A percentile compares a stretch with the other conserved stretches of the same genome.
These are phyloP conservation scores for Drosophila simulans DNA, from an alignment of 1,140 invertebrate genomes.

Conservation along the genomic window DNA sequence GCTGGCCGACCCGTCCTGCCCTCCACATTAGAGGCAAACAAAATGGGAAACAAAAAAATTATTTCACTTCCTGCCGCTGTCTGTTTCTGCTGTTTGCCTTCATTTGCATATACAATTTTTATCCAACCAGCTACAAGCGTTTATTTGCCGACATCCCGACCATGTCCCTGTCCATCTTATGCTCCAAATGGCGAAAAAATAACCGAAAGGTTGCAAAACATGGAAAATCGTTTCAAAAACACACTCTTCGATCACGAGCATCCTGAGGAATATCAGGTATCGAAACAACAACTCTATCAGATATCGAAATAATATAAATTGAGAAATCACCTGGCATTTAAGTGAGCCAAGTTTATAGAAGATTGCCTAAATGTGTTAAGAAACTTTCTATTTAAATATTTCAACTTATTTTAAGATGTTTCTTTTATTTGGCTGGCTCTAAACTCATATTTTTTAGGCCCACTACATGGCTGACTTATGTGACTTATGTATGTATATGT, in stretches of 20 bases:
- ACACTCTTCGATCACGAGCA: neutral
- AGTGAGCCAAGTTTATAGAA: no score
- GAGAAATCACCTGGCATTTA: neutral
- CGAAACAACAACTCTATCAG: no score
- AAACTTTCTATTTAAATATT: neutral
- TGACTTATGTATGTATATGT: neutral
- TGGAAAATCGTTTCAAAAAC: neutral
- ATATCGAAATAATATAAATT: neutral
- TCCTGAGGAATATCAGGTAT: no score
- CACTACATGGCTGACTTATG: neutral
- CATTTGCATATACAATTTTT: constrained; percentile 80
- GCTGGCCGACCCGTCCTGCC: constrained; percentile 1
- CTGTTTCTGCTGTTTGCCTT: constrained; percentile 62
- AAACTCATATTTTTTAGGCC: neutral
- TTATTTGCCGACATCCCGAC: constrained; percentile 57
- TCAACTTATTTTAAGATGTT: neutral
- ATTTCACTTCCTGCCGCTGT: constrained; percentile 31
- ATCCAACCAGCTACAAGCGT: constrained; percentile 62
- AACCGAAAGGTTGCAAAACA: neutral
- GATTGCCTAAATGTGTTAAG: neutral
- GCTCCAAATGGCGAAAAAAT: constrained; percentile 1
- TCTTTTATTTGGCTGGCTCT: neutral
- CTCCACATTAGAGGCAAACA: constrained; percentile 41
- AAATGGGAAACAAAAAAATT: constrained; percentile 16
- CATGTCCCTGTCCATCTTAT: constrained; percentile 34